Evolutionary conservation across 2,113 vertebrate species (phyloP).

Genomic region (Podarcis muralis): DNA sequence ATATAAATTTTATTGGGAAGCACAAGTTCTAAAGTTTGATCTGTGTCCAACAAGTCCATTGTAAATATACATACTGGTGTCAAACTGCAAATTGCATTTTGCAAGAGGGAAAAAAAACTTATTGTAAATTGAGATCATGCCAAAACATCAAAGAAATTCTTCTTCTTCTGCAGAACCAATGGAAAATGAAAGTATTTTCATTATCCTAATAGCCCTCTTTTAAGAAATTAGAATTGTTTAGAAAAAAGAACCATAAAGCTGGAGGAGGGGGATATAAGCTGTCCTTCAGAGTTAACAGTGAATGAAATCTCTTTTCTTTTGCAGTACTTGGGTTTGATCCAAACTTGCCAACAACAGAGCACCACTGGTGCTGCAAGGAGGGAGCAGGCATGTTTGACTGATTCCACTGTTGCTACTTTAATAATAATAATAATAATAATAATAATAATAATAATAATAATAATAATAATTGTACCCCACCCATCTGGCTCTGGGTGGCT

Average conservation of each 20-base stretch:
- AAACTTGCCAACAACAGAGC: not conserved
- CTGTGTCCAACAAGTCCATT: conserved; percentile 32
- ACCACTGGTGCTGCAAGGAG: too few relatives aligned
- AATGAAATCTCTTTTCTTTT: not conserved
- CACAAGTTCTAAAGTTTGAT: conserved; percentile 25
- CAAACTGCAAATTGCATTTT: not conserved
- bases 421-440: too few relatives aligned
- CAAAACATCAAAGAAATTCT: not conserved
- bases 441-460: too few relatives aligned
- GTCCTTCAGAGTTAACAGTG: not conserved
- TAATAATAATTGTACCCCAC: too few relatives aligned
- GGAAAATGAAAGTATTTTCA: not conserved
- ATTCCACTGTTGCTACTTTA: not conserved
- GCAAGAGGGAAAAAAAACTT: not conserved
- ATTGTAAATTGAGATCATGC: not conserved
- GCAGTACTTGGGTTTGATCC: not conserved
- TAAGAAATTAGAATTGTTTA: not conserved
- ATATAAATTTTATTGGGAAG: conserved; percentile 19
- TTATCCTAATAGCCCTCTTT: not conserved
- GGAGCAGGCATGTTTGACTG: too few relatives aligned
- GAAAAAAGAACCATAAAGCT: not conserved
- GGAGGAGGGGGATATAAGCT: not conserved
- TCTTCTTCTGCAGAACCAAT: not conserved
- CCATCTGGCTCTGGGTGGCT: too few relatives aligned
- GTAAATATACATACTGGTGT: conserved; percentile 10